Conservation (phyloP, 2,888 invertebrate species). For the Poecilobothrus nobilitatus region DNA sequence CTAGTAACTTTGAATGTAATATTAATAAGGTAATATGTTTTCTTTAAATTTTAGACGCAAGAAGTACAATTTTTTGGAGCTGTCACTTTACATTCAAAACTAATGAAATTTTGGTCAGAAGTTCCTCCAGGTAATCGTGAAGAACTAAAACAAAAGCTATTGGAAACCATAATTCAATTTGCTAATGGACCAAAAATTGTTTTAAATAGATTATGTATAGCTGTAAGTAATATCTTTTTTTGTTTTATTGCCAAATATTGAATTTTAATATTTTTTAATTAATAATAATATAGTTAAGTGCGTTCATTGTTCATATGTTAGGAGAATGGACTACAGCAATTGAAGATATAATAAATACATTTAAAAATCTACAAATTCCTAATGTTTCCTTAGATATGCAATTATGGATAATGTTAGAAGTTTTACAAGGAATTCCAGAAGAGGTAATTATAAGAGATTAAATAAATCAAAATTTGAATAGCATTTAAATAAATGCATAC, state of each 20-base stretch:
- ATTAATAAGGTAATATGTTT: background rate
- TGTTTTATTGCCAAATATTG: background rate
- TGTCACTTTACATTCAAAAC: slow-evolving; percentile 78
- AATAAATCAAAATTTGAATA: too few relatives aligned
- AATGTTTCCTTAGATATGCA: slow-evolving; percentile 53
- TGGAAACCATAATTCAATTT: slow-evolving; percentile 68
- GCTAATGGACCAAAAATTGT: slow-evolving; percentile 77
- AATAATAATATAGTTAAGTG: slow-evolving; percentile 83
- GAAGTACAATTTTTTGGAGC: slow-evolving; percentile 94
- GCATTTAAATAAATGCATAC: background rate
- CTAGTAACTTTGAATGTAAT: slow-evolving; percentile 10
- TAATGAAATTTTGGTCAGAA: slow-evolving; percentile 80
- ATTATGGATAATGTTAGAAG: slow-evolving; percentile 65
- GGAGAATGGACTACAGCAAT: slow-evolving; percentile 56
- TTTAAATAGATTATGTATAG: slow-evolving; percentile 75
- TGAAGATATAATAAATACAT: slow-evolving; percentile 61
- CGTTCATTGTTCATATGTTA: slow-evolving; percentile 64
- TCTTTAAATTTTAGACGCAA: slow-evolving; percentile 51
- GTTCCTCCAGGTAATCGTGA: slow-evolving; percentile 72
- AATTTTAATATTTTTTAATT: slow-evolving; percentile 32
- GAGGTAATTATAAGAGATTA: slow-evolving; percentile 63
- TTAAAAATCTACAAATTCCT: slow-evolving; percentile 51
- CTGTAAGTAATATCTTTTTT: slow-evolving; percentile 48
- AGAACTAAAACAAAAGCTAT: slow-evolving; percentile 64
- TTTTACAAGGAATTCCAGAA: slow-evolving; percentile 77